phyloP scores from a whole-genome alignment of 1,140 invertebrate species.

The Hermetia illucens region DNA sequence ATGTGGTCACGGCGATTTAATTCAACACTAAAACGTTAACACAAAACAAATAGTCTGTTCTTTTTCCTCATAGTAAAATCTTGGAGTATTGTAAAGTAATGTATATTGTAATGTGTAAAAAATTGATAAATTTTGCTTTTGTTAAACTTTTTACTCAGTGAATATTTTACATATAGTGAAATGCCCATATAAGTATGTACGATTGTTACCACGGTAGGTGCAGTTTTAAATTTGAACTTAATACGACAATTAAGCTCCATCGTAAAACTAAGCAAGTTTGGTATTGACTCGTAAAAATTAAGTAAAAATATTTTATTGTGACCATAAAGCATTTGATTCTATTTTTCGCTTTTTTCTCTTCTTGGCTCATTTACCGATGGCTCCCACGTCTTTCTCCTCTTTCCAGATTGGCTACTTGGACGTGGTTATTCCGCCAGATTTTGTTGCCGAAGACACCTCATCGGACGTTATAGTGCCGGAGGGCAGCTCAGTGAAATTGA shows the following conservation, averaged over 20 bases:
- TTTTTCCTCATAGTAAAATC: neutral
- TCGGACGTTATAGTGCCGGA: constrained; percentile 70
- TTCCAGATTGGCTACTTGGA: constrained; percentile 63
- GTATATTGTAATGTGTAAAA: neutral
- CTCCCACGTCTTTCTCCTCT: constrained; percentile 8
- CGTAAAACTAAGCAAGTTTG: too few relatives aligned
- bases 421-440: constrained; percentile 73
- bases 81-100: neutral
- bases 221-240: too few relatives aligned
- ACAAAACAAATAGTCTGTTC: neutral
- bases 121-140: neutral
- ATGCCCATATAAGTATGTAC: too few relatives aligned
- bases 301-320: constrained; percentile 1
- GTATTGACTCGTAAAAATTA: constrained; percentile 3
- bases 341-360: constrained; percentile 9
- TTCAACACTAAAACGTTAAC: neutral
- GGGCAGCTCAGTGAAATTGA: constrained; percentile 51
- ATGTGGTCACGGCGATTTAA: neutral
- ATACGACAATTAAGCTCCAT: constrained; percentile 1
- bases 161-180: too few relatives aligned
- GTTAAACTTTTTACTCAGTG: too few relatives aligned
- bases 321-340: constrained; percentile 1
- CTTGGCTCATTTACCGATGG: constrained; percentile 12
- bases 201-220: too few relatives aligned
- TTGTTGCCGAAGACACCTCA: constrained; percentile 64